Conservation (phyloP, 2,797 vertebrate species). For the Rousettus madagascariensis region DNA sequence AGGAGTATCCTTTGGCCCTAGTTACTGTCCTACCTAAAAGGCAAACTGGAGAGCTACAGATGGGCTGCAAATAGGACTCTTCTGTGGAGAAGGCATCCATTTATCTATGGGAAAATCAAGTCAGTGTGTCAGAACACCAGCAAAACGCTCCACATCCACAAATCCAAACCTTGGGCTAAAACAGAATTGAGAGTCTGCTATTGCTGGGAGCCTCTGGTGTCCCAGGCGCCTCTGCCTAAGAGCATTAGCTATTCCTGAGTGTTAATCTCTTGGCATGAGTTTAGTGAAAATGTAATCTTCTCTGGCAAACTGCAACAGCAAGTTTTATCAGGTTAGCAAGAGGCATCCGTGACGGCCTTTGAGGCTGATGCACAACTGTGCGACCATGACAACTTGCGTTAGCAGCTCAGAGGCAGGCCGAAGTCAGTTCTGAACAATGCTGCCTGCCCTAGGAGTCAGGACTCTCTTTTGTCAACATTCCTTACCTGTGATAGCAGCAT, state of each 20-base stretch:
- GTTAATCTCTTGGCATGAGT: slow-evolving; percentile 66
- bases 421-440: neutral
- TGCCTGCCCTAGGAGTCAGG: too few relatives aligned
- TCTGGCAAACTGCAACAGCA: slow-evolving; percentile 19
- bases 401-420: neutral
- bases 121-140: neutral
- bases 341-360: slow-evolving; percentile 31
- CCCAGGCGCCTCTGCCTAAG: slow-evolving; percentile 27
- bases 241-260: slow-evolving; percentile 40
- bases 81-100: neutral
- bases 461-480: neutral
- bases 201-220: neutral
- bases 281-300: slow-evolving; percentile 63
- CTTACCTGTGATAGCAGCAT: neutral
- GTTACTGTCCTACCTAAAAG: neutral
- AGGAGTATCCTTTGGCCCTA: neutral
- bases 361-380: neutral
- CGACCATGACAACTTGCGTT: slow-evolving; percentile 50
- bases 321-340: slow-evolving; percentile 46
- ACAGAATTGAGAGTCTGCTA: neutral
- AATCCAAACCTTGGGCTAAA: neutral
- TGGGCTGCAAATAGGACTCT: neutral
- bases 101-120: neutral
- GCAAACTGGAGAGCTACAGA: neutral
- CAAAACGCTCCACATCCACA: neutral